Evolutionary conservation across 2,113 vertebrate species (phyloP), one percentile per base, ranked within the genome.

Genomic region (Pluvianellus socialis): DNA sequence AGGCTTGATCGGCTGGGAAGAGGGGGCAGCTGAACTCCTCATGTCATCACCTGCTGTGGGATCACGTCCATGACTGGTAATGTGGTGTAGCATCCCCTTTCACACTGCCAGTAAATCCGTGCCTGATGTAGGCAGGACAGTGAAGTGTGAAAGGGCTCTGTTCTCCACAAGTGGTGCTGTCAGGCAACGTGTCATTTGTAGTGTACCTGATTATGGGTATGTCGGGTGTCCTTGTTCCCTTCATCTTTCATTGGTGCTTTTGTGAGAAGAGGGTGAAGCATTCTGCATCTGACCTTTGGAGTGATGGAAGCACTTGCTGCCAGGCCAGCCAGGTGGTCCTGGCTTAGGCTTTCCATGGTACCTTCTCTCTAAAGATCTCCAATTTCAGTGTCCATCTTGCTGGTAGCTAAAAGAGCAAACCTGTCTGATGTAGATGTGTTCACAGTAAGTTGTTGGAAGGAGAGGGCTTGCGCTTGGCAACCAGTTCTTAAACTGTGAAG

Each of bases 31-130:
- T 94, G 85, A 75, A 23, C 38, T 74, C 23, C 24, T 58, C 9
- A 2, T 67, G 44, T 65, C 62, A 16, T 20, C 7, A 11, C 33
- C 79, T 70, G 63, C 49, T 81, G 22, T 14, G 40, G 65, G 81
- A 74, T 30, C 70, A n/a, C 42, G 12, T 47, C 33, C 0, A 5
- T 89, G 73, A 47, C 68, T 89, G 55, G 40, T 30, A 30, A 62
- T 56, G 5, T 10, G 21, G 52, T 49, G 20, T 27, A 52, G 58
- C 74, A 65, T 88, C 58, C 14, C 21, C 38, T 87, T 81, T 87
- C 80, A 68, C 16, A 0, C n/a, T 56, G 65, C 38, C 10, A 11
- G 55, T 79, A 70, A 77, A 73, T 74, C 32, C 0, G 0, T 80
- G 19, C 33, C 42, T 74, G 13, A 11, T 66, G 56, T 7, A n/a